Base-by-base conservation (phyloP, 2,113 vertebrate genomes). In the Dunckerocampus dactyliophorus region DNA sequence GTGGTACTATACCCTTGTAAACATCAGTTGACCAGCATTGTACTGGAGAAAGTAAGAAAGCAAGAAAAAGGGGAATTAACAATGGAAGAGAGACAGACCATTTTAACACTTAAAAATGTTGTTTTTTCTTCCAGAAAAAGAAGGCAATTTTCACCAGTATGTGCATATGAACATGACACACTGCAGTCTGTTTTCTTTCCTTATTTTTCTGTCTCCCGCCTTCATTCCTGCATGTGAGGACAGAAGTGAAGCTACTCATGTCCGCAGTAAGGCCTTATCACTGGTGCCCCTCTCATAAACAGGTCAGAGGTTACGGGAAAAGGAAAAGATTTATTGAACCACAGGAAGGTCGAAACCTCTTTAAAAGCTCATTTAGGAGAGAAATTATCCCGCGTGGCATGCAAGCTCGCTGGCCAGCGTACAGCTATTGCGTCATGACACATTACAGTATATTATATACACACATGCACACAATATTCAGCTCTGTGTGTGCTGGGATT, bases 291-390 rank as follows among this genome's bases (percentile, higher is more conserved):
- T 37, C 47, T 49, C 43, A 71, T 17, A 21, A 16, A 49, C 22
- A 13, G 12, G 48, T 74, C 55, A 65, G 22, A 61, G 53, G 47
- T 69, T 47, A 60, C 13, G 9, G 20, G 42, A 71, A 71, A 63
- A 52, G 62, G 21, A 78, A 64, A 3, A 59, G 42, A 60, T 20
- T n/a, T 3, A 37, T 47, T 22, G 59, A 37, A 15, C 48, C 6
- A 10, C 17, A 45, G 46, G 34, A 50, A 12, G 15, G 34, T n/a
- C 45, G 16, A 31, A 58, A 9, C 6, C 47, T 2, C 58, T 46
- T 54, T 15, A 47, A 57, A 62, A 59, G 19, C 24, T 47, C 7
- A 50, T 63, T 58, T n/a, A 43, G 24, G 63, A 63, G 48, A 63
- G 52, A 58, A 47, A 63, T 48, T 5, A 39, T 51, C 50, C 60